Conservation (phyloP, 2,113 vertebrate species). For the Rhabdornis inornatus region DNA sequence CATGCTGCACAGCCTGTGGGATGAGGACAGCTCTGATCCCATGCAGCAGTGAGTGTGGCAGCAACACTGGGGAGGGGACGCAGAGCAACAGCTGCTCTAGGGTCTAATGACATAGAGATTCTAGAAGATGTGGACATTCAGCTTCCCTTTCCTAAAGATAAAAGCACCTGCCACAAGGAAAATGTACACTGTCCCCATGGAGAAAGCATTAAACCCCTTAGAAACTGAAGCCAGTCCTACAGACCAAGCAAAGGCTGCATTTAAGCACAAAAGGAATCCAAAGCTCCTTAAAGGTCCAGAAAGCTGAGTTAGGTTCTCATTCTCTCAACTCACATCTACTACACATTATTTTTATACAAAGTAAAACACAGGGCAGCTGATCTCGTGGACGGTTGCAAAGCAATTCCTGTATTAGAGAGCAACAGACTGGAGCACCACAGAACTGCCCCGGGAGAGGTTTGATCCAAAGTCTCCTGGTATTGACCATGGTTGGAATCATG, state of each 20-base stretch:
- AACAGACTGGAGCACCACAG: not conserved
- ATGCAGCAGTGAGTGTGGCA: rapidly evolving
- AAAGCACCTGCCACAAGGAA: not conserved
- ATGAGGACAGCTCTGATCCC: not conserved
- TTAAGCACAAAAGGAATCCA: not conserved
- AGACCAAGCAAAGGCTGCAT: not conserved
- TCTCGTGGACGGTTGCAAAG: not conserved
- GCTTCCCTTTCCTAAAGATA: not conserved
- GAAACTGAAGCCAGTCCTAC: not conserved
- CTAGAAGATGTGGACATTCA: not conserved
- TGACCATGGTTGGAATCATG: not conserved
- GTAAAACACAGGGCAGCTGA: not conserved
- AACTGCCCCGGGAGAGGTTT: not conserved
- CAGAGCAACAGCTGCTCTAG: not conserved
- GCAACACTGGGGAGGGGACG: rapidly evolving
- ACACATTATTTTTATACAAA: not conserved
- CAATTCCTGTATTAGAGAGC: too few species aligned
- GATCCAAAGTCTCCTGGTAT: not conserved
- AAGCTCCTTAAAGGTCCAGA: not conserved
- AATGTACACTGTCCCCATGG: rapidly evolving
- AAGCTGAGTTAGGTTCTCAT: not conserved
- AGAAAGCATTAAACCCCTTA: not conserved
- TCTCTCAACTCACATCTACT: not conserved
- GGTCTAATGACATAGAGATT: rapidly evolving
- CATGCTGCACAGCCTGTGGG: not conserved